A percentile compares a stretch with the other conserved stretches of the same genome.
Evolutionary conservation across 1,140 invertebrate genomes (phyloP).

Genomic region (Neodiprion fabricii): DNA sequence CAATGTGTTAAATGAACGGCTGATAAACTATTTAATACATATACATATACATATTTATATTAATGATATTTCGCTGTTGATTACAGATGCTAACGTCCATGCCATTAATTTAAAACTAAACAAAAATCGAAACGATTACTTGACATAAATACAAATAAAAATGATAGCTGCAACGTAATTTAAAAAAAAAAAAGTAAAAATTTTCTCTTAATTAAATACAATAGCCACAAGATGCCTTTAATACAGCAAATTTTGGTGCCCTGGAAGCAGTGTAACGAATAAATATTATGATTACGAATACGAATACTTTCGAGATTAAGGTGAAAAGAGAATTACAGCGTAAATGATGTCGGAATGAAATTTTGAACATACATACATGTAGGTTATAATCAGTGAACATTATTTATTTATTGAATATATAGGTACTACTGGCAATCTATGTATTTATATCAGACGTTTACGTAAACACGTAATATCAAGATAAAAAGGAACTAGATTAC

Average conservation of each 20-base stretch:
- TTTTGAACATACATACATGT: background rate
- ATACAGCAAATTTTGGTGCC: constrained; percentile 49
- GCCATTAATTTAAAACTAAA: constrained; percentile 36
- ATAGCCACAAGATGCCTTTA: constrained; percentile 58
- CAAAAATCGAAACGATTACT: constrained; percentile 18
- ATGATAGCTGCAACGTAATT: constrained; percentile 36
- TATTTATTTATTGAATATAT: background rate
- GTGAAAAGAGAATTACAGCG: constrained; percentile 11
- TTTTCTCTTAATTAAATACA: constrained; percentile 31
- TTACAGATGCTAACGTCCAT: constrained; percentile 49
- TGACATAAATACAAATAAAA: constrained; percentile 20
- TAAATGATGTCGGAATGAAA: constrained; percentile 19
- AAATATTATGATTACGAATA: constrained; percentile 19
- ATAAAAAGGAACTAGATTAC: constrained; percentile 6
- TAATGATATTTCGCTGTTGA: constrained; percentile 39
- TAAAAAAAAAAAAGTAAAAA: constrained; percentile 50
- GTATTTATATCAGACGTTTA: constrained; percentile 30
- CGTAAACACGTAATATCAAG: constrained; percentile 38
- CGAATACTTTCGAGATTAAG: constrained; percentile 20
- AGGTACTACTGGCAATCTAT: background rate
- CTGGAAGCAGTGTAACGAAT: constrained; percentile 35
- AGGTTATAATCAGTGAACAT: constrained; percentile 5
- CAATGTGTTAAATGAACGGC: constrained; percentile 1
- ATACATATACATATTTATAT: background rate
- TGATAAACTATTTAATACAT: background rate